phyloP scores from a whole-genome alignment of 2,888 invertebrate species.

The Epirrhoe tristata region DNA sequence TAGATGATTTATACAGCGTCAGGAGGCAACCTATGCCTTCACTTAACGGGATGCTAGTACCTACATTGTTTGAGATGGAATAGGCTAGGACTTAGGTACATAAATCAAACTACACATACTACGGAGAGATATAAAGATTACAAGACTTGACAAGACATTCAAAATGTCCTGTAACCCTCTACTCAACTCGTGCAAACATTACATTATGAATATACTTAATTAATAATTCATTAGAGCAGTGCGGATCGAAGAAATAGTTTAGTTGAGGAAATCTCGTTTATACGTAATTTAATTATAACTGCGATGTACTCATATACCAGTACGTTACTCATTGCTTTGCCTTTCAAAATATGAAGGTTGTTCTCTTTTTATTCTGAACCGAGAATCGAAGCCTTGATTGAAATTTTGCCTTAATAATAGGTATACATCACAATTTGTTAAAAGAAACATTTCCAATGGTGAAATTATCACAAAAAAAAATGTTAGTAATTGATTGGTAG shows the following conservation, averaged over 20 bases:
- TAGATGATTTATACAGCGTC: too few relatives aligned
- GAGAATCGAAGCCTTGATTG: too few relatives aligned
- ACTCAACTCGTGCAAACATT: constrained; percentile 39
- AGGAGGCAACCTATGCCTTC: too few relatives aligned
- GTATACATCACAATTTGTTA: too few relatives aligned
- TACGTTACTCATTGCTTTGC: neutral
- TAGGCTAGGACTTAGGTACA: neutral
- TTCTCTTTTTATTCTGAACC: neutral
- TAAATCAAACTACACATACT: neutral
- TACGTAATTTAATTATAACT: neutral
- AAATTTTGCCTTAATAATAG: too few relatives aligned
- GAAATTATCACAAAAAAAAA: too few relatives aligned
- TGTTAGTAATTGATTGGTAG: too few relatives aligned
- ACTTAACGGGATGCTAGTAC: too few relatives aligned
- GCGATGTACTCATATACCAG: neutral
- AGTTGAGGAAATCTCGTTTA: constrained; percentile 8
- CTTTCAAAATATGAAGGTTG: neutral
- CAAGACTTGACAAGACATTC: neutral
- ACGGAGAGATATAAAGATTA: neutral
- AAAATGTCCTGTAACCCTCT: constrained; percentile 14
- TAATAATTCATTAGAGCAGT: constrained; percentile 48
- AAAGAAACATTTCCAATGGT: too few relatives aligned
- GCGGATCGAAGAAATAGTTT: constrained; percentile 27
- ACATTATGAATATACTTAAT: constrained; percentile 47
- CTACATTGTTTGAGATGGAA: too few relatives aligned